Conservation (phyloP, 2,888 invertebrate species). For the Pammene aurita region DNA sequence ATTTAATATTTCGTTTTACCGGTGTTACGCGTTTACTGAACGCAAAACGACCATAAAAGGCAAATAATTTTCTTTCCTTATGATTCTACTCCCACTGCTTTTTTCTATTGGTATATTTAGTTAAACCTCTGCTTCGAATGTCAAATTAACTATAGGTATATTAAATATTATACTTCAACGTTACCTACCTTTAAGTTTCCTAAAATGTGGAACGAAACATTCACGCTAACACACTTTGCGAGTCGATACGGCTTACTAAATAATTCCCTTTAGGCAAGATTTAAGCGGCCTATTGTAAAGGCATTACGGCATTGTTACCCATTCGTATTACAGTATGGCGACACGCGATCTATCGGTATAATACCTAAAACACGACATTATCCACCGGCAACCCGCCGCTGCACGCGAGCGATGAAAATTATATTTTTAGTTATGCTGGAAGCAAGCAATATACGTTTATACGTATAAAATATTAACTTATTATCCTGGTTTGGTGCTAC, state of each 20-base stretch:
- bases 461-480: conserved; percentile 23
- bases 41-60: conserved; percentile 58
- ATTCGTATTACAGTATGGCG: conserved; percentile 74
- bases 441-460: conserved; percentile 33
- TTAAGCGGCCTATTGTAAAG: conserved; percentile 69
- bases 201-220: conserved; percentile 23
- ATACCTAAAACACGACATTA: conserved; percentile 50
- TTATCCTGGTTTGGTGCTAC: conserved; percentile 18
- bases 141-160: too few relatives aligned
- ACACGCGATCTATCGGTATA: conserved; percentile 77
- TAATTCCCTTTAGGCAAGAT: conserved; percentile 67
- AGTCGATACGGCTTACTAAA: conserved; percentile 53
- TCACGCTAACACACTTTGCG: conserved; percentile 29
- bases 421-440: conserved; percentile 31
- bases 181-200: conserved; percentile 4
- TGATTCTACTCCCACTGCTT: too few relatives aligned
- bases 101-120: too few relatives aligned
- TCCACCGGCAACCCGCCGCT: conserved; percentile 31
- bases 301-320: conserved; percentile 74
- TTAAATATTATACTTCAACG: neutral
- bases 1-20: conserved; percentile 72
- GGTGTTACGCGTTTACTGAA: conserved; percentile 63
- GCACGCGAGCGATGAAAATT: conserved; percentile 34
- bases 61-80: conserved; percentile 46
- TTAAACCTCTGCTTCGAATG: too few relatives aligned